Percentiles rank a stretch among this genome's conserved stretches.
Conservation (phyloP, 1,140 invertebrate genomes). For the Ceratosolen solmsi region DNA sequence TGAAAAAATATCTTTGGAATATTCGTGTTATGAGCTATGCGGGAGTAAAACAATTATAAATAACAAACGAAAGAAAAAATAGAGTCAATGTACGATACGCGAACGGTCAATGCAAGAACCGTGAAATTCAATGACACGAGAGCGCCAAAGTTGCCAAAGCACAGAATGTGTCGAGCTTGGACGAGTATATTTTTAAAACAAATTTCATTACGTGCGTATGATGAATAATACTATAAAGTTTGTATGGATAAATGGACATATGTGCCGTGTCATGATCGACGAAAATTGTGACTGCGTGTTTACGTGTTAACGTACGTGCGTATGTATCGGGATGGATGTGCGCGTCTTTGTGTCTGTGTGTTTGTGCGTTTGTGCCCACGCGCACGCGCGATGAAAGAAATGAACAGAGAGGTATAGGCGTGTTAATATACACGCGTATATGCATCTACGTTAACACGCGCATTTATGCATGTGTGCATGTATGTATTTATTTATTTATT, state of each 20-base stretch:
- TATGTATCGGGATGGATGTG: no score
- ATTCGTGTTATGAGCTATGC: no score
- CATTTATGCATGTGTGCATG: background rate
- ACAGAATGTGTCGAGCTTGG: slow-evolving; percentile 61
- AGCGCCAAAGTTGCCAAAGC: slow-evolving; percentile 74
- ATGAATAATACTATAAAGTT: background rate
- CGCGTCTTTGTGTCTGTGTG: slow-evolving; percentile 21
- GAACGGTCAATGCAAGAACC: slow-evolving; percentile 25
- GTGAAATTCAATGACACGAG: slow-evolving; percentile 67
- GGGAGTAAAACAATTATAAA: no score
- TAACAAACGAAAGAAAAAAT: slow-evolving; percentile 22
- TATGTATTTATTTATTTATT: background rate
- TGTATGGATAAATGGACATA: background rate
- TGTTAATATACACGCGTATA: no score
- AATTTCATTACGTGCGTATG: background rate
- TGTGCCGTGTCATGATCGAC: no score
- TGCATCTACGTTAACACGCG: no score
- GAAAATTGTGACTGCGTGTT: no score
- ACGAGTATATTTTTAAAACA: slow-evolving; percentile 47
- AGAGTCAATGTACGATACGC: slow-evolving; percentile 25
- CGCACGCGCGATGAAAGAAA: no score
- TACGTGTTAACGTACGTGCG: no score
- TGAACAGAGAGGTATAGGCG: no score
- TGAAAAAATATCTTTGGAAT: no score
- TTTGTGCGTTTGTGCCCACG: slow-evolving; percentile 24